Base-by-base conservation (phyloP, 2,888 invertebrate genomes). In the Rhingia rostrata region DNA sequence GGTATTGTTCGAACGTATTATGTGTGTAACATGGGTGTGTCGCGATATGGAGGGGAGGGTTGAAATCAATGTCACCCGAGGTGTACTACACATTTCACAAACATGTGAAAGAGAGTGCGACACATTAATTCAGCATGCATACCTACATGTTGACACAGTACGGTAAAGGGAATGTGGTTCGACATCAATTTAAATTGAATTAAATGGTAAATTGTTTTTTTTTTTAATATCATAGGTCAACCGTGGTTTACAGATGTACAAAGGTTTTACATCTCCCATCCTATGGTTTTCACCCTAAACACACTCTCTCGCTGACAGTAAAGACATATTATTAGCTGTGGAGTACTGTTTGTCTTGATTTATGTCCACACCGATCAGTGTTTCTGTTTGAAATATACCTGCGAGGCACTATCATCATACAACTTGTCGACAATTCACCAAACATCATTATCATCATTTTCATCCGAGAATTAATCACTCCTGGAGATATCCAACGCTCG, bases 121-220 rank as follows among this genome's bases (percentile, higher is more conserved):
- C 32, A 61, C 7, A 45, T 22, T 61, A 45, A 45, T 45, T 9
- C 33, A 49, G 37, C 47, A 37, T 63, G 37, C 63, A 37, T 49
- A 37, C 14, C 22, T 22, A 35, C 10, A 12, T 60, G 33, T 45
- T 61, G 9, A 14, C 45, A 60, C 45, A 45, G 43, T 39, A 2
- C 2, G 37, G 47, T 4, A 30, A 37, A 12, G 60, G 51, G 12
- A 43, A 45, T 35, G 7, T 35, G 43, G 51, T 43, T 37, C 7
- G 39, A 60, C 33, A 60, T 51, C 49, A 70, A 49, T 51, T 39
- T 43, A 72, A 72, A 61, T 72, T 72, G 30, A 72, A 72, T 63
- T 61, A 63, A 43, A 43, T 30, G 49, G 22, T 53, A 22, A 53
- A 51, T 43, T 56, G 4, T 10, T 14, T 9, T 45, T 33, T 49